Evolutionary conservation across 30 jellyfish, hydroid and myxozoan genomes (phyloP).

Genomic region (Catostylus mosaicus): DNA sequence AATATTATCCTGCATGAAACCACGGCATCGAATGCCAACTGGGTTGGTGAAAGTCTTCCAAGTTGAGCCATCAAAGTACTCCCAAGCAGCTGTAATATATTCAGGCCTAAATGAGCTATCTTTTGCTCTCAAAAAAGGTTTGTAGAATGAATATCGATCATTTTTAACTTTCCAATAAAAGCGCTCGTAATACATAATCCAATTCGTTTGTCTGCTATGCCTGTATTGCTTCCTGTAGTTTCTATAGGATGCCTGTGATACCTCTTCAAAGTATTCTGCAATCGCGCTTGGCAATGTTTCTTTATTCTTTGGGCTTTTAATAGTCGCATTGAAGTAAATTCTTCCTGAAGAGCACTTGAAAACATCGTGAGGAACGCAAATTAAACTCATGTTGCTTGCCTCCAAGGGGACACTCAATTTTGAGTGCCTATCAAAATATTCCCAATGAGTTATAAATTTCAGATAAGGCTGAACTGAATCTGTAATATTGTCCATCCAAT

Average conservation of each 20-base stretch:
- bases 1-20: background rate
- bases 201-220: conserved; percentile 35
- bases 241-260: conserved; percentile 22
- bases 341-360: conserved; percentile 47
- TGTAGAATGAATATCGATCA: background rate
- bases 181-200: conserved; percentile 42
- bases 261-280: conserved; percentile 28
- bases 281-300: conserved; percentile 5
- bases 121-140: conserved; percentile 21
- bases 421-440: conserved; percentile 33
- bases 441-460: conserved; percentile 31
- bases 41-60: conserved; percentile 19
- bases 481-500: conserved; percentile 36
- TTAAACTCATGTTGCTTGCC: background rate
- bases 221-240: conserved; percentile 58
- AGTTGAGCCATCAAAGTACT: conserved; percentile 11
- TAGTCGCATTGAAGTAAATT: conserved; percentile 25
- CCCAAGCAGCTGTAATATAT: conserved; percentile 46
- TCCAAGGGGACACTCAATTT: background rate
- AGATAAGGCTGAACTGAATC: conserved; percentile 26
- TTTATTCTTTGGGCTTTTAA: conserved; percentile 16
- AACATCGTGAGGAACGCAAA: conserved; percentile 33
- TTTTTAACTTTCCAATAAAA: conserved; percentile 32
- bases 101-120: conserved; percentile 58
- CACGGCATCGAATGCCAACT: conserved; percentile 37